phyloP scores from a whole-genome alignment of 2,797 vertebrate species.

The Remorina albescens region DNA sequence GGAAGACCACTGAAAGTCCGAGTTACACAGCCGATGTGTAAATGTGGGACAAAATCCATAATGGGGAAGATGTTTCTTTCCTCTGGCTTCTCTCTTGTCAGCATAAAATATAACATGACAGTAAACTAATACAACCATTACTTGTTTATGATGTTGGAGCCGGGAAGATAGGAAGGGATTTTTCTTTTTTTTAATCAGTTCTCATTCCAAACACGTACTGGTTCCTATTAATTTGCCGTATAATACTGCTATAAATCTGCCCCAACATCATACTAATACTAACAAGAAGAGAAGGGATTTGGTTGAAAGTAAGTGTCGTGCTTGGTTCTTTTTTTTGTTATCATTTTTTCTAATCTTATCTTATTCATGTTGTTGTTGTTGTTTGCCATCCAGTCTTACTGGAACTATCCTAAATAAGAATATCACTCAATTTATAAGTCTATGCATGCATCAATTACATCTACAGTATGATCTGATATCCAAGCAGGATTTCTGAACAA shows the following conservation, averaged over 20 bases:
- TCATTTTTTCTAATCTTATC: constrained; percentile 52
- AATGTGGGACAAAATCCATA: constrained; percentile 71
- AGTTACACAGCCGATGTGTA: constrained; percentile 51
- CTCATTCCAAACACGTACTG: constrained; percentile 71
- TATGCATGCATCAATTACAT: constrained; percentile 40
- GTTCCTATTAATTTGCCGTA: constrained; percentile 72
- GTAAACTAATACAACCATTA: constrained; percentile 77
- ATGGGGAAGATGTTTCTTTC: constrained; percentile 53
- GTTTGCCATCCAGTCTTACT: constrained; percentile 42
- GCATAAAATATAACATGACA: constrained; percentile 73
- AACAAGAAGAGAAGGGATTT: constrained; percentile 62
- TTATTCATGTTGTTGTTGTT: constrained; percentile 57
- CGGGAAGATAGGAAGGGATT: constrained; percentile 29
- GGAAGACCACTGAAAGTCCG: constrained; percentile 60
- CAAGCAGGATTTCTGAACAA: constrained; percentile 28
- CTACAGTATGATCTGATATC: constrained; percentile 37
- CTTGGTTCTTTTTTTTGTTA: constrained; percentile 3
- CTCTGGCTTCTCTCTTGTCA: constrained; percentile 69
- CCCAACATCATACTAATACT: constrained; percentile 63
- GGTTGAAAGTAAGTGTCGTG: constrained; percentile 50
- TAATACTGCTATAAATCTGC: constrained; percentile 75
- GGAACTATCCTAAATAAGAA: constrained; percentile 41
- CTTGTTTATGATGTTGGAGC: constrained; percentile 76
- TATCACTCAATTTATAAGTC: constrained; percentile 4
- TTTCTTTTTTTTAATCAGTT: constrained; percentile 41